These are phyloP conservation scores for Melanotaenia maccullochi DNA, from an alignment of 2,797 vertebrate genomes.

Conservation along the genomic window DNA sequence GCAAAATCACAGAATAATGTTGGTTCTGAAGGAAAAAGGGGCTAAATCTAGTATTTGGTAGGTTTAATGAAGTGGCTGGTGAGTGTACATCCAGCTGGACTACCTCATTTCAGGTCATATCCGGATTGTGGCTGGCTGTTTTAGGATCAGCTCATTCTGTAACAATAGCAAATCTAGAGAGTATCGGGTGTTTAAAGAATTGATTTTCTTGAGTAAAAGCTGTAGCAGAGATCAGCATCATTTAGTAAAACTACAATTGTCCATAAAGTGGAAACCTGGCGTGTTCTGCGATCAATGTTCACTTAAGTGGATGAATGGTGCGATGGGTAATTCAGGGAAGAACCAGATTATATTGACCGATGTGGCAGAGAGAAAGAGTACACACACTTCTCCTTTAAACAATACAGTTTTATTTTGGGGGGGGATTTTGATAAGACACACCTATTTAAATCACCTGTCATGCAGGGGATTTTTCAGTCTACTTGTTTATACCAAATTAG, in stretches of 20 bases:
- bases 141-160: neutral
- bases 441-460: neutral
- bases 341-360: slow-evolving; percentile 4
- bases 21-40: neutral
- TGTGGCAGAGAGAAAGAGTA: neutral
- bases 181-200: slow-evolving; percentile 4
- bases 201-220: slow-evolving; percentile 20
- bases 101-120: neutral
- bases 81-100: neutral
- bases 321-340: neutral
- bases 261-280: slow-evolving; percentile 18
- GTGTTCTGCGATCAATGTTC: slow-evolving; percentile 26
- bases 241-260: slow-evolving; percentile 4
- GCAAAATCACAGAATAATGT: neutral
- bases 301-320: slow-evolving; percentile 16
- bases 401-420: neutral
- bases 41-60: too few species aligned
- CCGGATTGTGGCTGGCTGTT: too few species aligned
- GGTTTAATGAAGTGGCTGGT: too few species aligned
- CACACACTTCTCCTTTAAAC: neutral
- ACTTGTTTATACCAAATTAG: neutral
- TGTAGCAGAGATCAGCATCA: neutral
- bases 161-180: neutral
- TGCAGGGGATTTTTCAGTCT: neutral
- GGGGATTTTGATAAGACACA: neutral